Percentiles rank a stretch among this genome's conserved stretches.
These are phyloP conservation scores for Pemphigus obesinymphae DNA, from an alignment of 1,140 invertebrate genomes.

Conservation along the genomic window DNA sequence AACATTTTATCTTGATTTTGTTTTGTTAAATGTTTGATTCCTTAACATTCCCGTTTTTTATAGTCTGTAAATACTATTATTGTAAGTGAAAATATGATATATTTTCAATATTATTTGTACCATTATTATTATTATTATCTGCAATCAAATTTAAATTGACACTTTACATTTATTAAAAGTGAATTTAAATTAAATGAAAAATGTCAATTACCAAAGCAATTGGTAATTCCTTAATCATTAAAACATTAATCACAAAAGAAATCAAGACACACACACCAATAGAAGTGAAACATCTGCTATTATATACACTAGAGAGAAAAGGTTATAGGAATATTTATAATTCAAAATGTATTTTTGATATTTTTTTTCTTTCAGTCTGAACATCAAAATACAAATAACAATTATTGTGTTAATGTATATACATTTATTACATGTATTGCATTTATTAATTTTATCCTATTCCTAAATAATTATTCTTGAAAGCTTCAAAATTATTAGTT, in stretches of 20 bases:
- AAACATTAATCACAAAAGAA: too few species aligned
- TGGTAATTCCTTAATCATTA: background rate
- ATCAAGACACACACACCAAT: too few species aligned
- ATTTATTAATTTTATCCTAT: too few species aligned
- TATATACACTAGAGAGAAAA: too few species aligned
- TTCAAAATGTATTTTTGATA: too few species aligned
- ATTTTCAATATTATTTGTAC: background rate
- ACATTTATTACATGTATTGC: too few species aligned
- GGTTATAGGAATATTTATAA: too few species aligned
- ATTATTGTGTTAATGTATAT: too few species aligned
- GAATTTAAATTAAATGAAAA: background rate
- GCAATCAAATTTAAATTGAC: background rate
- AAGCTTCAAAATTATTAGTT: too few species aligned
- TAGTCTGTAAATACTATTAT: background rate
- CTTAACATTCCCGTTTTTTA: background rate
- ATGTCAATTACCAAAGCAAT: background rate
- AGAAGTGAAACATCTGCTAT: too few species aligned
- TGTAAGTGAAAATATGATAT: background rate
- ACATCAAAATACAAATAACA: too few species aligned
- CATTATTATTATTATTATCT: conserved; percentile 3
- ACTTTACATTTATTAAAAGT: background rate
- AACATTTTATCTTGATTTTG: background rate
- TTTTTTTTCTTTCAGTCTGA: too few species aligned
- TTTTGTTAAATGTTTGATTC: background rate
- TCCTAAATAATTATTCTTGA: background rate